Evolutionary conservation across 1,140 invertebrate genomes (phyloP).

Genomic region (Steinernema khuongi): DNA sequence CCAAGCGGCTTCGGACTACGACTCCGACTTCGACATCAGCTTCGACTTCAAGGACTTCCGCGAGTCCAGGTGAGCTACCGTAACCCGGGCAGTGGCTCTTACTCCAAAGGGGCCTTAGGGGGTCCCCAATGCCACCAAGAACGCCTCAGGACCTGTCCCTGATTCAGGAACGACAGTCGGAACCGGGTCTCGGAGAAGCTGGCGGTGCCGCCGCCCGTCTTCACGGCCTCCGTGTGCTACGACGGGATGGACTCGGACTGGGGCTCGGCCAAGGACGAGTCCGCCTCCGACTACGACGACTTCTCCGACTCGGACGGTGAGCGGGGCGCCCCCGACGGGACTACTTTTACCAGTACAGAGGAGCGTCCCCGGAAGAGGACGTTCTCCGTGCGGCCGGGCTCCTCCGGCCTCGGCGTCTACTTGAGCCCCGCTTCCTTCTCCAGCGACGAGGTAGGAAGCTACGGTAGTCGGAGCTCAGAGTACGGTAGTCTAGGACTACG

Average conservation of each 20-base stretch:
- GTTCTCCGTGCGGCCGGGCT: not conserved
- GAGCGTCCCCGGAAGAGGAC: not conserved
- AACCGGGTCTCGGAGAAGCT: conserved; percentile 38
- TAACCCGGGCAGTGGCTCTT: no score
- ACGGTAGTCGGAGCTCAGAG: not conserved
- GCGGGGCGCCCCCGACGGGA: not conserved
- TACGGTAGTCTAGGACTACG: conserved; percentile 26
- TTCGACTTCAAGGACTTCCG: conserved; percentile 10
- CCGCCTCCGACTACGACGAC: conserved; percentile 31
- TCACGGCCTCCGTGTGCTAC: conserved; percentile 56
- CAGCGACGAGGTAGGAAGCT: conserved; percentile 26
- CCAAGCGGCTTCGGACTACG: conserved; percentile 29
- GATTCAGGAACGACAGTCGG: conserved; percentile 2
- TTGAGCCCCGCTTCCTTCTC: conserved; percentile 15
- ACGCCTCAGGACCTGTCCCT: not conserved
- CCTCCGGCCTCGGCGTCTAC: conserved; percentile 35
- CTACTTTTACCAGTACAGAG: not conserved
- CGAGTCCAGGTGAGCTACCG: not conserved
- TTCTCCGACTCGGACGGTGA: conserved; percentile 9
- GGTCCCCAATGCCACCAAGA: no score
- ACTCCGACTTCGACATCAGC: conserved; percentile 21
- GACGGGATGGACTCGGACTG: conserved; percentile 46
- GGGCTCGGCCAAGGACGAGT: conserved; percentile 41
- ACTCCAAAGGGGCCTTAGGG: no score
- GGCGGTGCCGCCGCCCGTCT: conserved; percentile 48